phyloP scores from a whole-genome alignment of 2,113 vertebrate genomes.

The Petrocephalus microphthalmus region DNA sequence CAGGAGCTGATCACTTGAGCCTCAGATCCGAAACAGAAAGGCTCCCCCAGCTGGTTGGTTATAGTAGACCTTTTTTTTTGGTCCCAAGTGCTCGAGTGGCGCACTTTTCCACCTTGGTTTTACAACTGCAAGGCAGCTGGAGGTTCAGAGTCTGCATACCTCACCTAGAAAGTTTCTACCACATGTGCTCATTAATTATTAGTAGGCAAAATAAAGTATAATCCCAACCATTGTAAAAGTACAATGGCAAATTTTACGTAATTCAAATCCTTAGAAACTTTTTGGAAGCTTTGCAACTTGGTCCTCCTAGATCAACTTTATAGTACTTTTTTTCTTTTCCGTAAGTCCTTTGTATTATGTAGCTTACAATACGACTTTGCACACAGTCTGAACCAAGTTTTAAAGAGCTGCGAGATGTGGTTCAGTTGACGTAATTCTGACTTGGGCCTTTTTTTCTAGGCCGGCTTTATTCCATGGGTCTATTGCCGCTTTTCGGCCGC shows the following conservation, averaged over 20 bases:
- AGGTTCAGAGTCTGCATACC: background rate
- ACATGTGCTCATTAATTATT: background rate
- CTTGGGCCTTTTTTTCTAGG: background rate
- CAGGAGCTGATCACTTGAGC: background rate
- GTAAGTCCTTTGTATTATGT: background rate
- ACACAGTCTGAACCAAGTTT: background rate
- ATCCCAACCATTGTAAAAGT: background rate
- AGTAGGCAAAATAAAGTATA: background rate
- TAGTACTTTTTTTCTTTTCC: background rate
- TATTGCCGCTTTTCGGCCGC: background rate
- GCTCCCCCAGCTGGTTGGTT: background rate
- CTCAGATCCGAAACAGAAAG: background rate
- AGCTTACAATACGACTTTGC: background rate
- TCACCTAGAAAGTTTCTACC: background rate
- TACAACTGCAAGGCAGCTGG: background rate
- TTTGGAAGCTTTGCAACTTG: background rate
- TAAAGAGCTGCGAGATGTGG: background rate
- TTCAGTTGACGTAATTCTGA: background rate
- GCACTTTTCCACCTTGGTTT: background rate
- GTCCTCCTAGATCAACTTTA: background rate
- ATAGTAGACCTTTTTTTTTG: background rate
- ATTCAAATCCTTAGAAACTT: background rate
- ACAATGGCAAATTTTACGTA: background rate
- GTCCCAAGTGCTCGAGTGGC: background rate
- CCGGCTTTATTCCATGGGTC: background rate